phyloP scores from a whole-genome alignment of 2,113 vertebrate genomes.

The Hoplias malabaricus region DNA sequence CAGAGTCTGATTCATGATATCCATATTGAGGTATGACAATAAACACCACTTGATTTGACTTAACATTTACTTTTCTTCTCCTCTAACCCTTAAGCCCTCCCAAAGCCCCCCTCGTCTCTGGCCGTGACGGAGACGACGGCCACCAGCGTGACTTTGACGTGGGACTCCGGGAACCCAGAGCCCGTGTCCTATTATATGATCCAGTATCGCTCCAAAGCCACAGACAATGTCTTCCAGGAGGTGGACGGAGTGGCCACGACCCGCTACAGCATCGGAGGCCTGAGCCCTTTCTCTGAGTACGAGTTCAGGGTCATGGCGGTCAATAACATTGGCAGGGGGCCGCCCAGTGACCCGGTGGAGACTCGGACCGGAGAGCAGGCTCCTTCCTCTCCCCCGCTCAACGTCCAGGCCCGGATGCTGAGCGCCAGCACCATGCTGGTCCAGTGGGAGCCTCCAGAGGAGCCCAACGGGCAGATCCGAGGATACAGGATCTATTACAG shows the following conservation, averaged over 20 bases:
- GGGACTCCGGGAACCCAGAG: constrained; percentile 94
- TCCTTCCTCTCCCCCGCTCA: constrained; percentile 90
- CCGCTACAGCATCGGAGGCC: constrained; percentile 95
- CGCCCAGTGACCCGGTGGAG: constrained; percentile 81
- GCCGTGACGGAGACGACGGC: constrained; percentile 95
- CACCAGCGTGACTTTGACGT: constrained; percentile 95
- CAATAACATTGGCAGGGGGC: constrained; percentile 93
- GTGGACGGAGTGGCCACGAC: constrained; percentile 95
- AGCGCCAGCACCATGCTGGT: constrained; percentile 93
- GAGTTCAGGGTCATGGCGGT: constrained; percentile 89
- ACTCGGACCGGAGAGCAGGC: constrained; percentile 92
- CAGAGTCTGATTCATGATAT: no score
- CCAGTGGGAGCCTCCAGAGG: constrained; percentile 93
- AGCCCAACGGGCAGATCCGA: constrained; percentile 89
- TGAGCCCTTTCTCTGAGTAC: constrained; percentile 94
- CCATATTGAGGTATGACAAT: no score
- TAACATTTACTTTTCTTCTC: neutral
- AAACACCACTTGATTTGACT: no score
- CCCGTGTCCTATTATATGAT: constrained; percentile 93
- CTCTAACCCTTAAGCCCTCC: constrained; percentile 77
- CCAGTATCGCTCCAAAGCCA: constrained; percentile 85
- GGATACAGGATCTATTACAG: constrained; percentile 93
- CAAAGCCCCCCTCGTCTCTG: constrained; percentile 86
- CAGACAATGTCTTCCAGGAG: constrained; percentile 88
- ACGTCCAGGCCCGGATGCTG: constrained; percentile 90